Evolutionary conservation across 2,113 vertebrate genomes (phyloP).

Genomic region (Muntiacus muntjak): DNA sequence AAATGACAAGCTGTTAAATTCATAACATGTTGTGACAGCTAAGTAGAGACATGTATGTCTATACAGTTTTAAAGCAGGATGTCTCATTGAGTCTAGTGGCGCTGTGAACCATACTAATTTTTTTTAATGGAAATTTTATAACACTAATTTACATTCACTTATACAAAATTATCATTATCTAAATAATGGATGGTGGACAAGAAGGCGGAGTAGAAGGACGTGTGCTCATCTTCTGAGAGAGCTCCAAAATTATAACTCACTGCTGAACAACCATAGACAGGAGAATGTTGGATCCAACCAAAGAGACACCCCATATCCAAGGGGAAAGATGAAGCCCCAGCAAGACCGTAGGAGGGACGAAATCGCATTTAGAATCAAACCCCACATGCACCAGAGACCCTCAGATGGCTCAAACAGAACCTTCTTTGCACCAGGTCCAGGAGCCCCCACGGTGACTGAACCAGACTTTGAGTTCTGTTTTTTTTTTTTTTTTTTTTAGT

Average conservation of each 20-base stretch:
- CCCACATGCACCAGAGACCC: not conserved
- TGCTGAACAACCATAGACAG: not conserved
- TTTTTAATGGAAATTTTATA: not conserved
- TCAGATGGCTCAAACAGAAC: not conserved
- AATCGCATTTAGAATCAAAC: not conserved
- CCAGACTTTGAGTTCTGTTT: too few relatives aligned
- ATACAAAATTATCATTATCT: not conserved
- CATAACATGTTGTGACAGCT: not conserved
- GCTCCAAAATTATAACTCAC: not conserved
- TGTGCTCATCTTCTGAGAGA: not conserved
- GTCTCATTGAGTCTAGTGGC: not conserved
- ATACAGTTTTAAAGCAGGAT: not conserved
- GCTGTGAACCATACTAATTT: not conserved
- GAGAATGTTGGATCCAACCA: not conserved
- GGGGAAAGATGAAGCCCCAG: not conserved
- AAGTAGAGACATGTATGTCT: not conserved
- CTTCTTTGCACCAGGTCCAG: not conserved
- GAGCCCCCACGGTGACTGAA: not conserved
- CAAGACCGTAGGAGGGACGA: accelerated
- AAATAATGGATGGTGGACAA: not conserved
- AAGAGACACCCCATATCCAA: not conserved
- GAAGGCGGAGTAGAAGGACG: not conserved
- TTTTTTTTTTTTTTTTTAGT: too few relatives aligned
- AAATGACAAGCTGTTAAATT: not conserved
- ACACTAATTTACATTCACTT: not conserved